Base-by-base conservation (phyloP, 1,140 invertebrate species). In the Neoseiulus cucumeris region DNA sequence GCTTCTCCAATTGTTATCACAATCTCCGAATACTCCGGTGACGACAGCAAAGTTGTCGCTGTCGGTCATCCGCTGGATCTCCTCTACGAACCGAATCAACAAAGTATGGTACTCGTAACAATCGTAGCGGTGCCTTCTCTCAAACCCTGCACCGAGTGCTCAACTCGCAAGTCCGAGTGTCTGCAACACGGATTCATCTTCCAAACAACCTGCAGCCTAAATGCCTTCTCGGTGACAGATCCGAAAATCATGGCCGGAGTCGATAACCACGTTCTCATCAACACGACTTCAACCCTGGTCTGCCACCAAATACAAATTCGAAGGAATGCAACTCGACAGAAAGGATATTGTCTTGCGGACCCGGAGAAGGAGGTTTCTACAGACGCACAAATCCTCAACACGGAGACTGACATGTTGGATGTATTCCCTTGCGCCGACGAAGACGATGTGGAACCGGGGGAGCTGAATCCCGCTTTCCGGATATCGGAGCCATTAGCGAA, bases 221-320 rank as follows among this genome's bases (percentile, higher is more conserved):
- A 33, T 2, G 51, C 25, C 22, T 29, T 29, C 51, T 25, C 51
- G 12, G 51, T 59, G 22, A 59, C 51, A 1, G 33, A 59, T 33
- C 51, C 51, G 51, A 59, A 59, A 59, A 59, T 59, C 14, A 59
- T 59, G 51, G 51, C 25, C 4, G 25, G 17, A 6, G 51, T 59
- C 22, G 33, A 59, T 25, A 33, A 59, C 51, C 51, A 59, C 22
- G 33, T 59, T 5, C 51, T 59, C 22, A 33, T 59, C 51, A 59
- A 59, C 22, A 59, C 51, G 22, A 29, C 51, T 25, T 59, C 51
- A 2, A 29, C 51, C 17, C 51, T 59, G 1, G 33, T 59, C 51
- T 59, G 51, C 9, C 33, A 59, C 51, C n/a, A 59, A 14, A 4
- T 39, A 9, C 33, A 9, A 39, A 39, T 39, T 9, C 4, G 33